Percentiles rank a stretch among this genome's conserved stretches.
Conservation (phyloP, 2,113 vertebrate species). For the Connochaetes taurinus region DNA sequence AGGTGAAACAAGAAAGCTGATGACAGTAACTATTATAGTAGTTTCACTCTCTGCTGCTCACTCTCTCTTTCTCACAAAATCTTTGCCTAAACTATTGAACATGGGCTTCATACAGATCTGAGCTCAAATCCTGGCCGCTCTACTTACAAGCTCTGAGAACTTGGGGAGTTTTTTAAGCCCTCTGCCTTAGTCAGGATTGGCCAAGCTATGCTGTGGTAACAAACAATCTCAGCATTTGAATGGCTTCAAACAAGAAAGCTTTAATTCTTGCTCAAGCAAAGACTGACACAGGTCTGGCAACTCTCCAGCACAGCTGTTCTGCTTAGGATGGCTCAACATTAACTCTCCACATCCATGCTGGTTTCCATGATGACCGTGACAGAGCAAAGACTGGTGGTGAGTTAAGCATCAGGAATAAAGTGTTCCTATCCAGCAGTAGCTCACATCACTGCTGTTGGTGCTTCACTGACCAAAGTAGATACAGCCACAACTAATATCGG, state of each 20-base stretch:
- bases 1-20: neutral
- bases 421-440: neutral
- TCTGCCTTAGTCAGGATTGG: neutral
- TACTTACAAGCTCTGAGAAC: neutral
- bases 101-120: neutral
- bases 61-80: neutral
- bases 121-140: neutral
- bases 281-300: neutral
- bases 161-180: neutral
- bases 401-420: neutral
- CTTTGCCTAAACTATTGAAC: neutral
- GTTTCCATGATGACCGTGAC: neutral
- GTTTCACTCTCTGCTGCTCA: neutral
- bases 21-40: neutral
- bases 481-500: neutral
- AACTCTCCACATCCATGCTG: neutral
- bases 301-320: neutral
- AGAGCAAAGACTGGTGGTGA: neutral
- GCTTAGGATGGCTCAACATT: neutral
- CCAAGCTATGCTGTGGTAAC: neutral
- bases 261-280: constrained; percentile 7
- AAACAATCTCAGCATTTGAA: neutral
- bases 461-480: neutral
- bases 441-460: neutral
- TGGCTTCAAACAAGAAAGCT: neutral